Conservation (phyloP, 1,140 invertebrate genomes). For the Polypedilum vanderplanki region DNA sequence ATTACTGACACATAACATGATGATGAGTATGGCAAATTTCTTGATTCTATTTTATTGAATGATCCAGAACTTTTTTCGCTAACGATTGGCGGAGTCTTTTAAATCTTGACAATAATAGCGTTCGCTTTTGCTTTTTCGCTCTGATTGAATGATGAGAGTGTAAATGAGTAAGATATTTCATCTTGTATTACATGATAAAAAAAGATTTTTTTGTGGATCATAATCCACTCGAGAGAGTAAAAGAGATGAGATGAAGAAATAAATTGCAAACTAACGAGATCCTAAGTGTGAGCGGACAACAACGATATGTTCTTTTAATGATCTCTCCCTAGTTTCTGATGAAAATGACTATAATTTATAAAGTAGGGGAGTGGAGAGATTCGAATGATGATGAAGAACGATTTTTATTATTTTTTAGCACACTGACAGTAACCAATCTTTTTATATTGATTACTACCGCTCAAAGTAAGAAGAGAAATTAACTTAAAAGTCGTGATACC, state of each 20-base stretch:
- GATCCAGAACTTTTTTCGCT: background rate
- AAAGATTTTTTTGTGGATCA: conserved; percentile 11
- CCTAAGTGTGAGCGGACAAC: background rate
- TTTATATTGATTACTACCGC: no score
- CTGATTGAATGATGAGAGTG: background rate
- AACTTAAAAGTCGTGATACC: no score
- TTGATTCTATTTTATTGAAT: background rate
- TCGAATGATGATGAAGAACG: background rate
- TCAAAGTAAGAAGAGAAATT: no score
- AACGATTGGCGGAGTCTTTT: background rate
- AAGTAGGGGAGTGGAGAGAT: conserved; percentile 2
- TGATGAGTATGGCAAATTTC: conserved; percentile 12
- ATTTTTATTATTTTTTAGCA: background rate
- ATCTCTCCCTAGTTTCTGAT: background rate
- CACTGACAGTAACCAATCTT: background rate
- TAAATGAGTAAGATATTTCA: conserved; percentile 17
- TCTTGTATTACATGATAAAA: conserved; percentile 14
- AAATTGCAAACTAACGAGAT: conserved; percentile 12
- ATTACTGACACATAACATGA: conserved; percentile 18
- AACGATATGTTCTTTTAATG: conserved; percentile 9
- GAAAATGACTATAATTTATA: conserved; percentile 14
- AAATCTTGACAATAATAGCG: background rate
- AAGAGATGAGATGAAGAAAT: conserved; percentile 18
- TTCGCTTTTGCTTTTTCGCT: background rate
- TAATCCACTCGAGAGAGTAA: conserved; percentile 22